Percentiles rank a stretch among this genome's conserved stretches.
Conservation (phyloP, 2,888 invertebrate genomes). For the Laspeyria flexula region DNA sequence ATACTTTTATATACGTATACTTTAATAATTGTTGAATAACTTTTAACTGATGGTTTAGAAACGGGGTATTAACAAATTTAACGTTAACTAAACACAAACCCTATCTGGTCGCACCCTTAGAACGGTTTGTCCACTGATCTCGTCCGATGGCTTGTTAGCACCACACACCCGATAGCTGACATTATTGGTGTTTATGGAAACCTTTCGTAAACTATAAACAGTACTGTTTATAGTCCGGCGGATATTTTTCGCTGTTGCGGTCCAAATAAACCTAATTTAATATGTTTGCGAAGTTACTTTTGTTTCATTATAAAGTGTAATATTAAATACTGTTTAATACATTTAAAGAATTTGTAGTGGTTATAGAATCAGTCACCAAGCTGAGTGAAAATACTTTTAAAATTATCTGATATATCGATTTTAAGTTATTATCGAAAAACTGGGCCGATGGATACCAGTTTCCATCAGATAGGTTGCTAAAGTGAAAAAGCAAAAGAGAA, state of each 20-base stretch:
- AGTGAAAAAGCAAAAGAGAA: too few relatives aligned
- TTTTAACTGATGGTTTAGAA: too few relatives aligned
- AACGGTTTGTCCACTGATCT: constrained; percentile 66
- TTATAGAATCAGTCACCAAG: too few relatives aligned
- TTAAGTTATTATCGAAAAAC: too few relatives aligned
- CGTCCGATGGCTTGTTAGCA: constrained; percentile 75
- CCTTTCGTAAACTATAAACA: constrained; percentile 42
- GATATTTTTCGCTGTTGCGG: neutral
- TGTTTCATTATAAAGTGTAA: neutral
- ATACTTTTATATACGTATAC: too few relatives aligned
- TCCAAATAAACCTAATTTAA: constrained; percentile 6
- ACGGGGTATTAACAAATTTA: too few relatives aligned
- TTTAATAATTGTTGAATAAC: too few relatives aligned
- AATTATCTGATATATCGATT: too few relatives aligned
- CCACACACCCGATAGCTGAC: constrained; percentile 52
- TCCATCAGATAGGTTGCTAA: too few relatives aligned
- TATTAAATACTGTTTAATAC: neutral
- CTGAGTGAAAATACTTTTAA: too few relatives aligned
- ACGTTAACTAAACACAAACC: neutral
- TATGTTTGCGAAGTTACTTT: neutral
- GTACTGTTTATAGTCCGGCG: constrained; percentile 27
- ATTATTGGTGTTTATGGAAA: constrained; percentile 55
- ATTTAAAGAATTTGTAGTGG: too few relatives aligned
- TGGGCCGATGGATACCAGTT: too few relatives aligned
- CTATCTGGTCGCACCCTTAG: constrained; percentile 37